phyloP scores from a whole-genome alignment of 2,888 invertebrate species.

The Odontothrips loti region DNA sequence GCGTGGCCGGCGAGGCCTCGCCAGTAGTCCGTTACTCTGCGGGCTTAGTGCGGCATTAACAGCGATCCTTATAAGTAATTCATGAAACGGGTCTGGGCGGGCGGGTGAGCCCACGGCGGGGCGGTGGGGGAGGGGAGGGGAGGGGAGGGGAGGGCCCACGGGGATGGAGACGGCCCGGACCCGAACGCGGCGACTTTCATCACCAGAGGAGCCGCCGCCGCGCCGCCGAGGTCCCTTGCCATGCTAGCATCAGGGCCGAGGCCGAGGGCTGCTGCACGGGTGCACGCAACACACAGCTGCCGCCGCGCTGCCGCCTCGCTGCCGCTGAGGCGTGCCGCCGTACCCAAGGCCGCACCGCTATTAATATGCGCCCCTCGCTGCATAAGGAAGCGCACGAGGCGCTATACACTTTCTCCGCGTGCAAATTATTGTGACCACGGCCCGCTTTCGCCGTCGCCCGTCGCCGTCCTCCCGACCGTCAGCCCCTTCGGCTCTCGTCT shows the following conservation, averaged over 20 bases:
- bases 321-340: neutral
- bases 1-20: neutral
- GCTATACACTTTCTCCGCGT: no score
- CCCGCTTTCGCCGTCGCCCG: neutral
- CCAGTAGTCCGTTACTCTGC: constrained; percentile 11
- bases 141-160: no score
- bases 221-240: neutral
- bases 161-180: neutral
- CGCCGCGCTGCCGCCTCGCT: no score
- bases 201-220: no score
- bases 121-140: no score
- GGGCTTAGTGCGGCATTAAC: constrained; percentile 6
- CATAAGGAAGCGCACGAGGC: neutral
- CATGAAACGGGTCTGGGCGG: neutral
- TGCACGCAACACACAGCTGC: neutral
- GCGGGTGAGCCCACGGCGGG: neutral
- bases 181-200: neutral
- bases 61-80: constrained; percentile 11
- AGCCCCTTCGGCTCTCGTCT: neutral
- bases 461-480: neutral
- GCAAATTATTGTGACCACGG: no score
- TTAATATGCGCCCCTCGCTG: no score
- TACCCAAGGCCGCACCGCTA: no score
- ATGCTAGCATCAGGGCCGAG: neutral
- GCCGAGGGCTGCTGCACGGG: neutral